phyloP scores from a whole-genome alignment of 2,797 vertebrate genomes.

The Mus minutoides region DNA sequence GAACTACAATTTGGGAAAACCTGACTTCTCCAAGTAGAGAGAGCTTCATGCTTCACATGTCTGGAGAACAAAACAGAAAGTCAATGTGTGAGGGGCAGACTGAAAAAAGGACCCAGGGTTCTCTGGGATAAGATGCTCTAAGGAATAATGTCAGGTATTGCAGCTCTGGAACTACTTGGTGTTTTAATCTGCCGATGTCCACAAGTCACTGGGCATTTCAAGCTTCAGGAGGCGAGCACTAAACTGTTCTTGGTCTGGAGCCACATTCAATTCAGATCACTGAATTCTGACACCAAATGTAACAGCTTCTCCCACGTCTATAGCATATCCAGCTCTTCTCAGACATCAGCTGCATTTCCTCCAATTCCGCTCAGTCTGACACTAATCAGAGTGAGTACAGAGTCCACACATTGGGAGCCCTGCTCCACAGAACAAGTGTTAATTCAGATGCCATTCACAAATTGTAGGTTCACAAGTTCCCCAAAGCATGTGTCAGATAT shows the following conservation, averaged over 20 bases:
- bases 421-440: not conserved
- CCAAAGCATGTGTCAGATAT: not conserved
- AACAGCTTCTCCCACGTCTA: not conserved
- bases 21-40: conserved; percentile 9
- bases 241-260: not conserved
- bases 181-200: not conserved
- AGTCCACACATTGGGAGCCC: not conserved
- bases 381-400: not conserved
- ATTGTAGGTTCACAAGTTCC: not conserved
- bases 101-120: not conserved
- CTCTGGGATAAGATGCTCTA: not conserved
- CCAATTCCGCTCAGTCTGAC: not conserved
- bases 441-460: not conserved
- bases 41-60: not conserved
- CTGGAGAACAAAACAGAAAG: not conserved
- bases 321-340: not conserved
- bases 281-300: not conserved
- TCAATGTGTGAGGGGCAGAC: not conserved
- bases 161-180: not conserved
- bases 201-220: not conserved
- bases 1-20: not conserved
- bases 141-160: not conserved
- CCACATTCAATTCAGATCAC: not conserved
- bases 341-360: not conserved
- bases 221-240: not conserved